phyloP scores from a whole-genome alignment of 2,888 invertebrate genomes.

The Thalpophila matura region DNA sequence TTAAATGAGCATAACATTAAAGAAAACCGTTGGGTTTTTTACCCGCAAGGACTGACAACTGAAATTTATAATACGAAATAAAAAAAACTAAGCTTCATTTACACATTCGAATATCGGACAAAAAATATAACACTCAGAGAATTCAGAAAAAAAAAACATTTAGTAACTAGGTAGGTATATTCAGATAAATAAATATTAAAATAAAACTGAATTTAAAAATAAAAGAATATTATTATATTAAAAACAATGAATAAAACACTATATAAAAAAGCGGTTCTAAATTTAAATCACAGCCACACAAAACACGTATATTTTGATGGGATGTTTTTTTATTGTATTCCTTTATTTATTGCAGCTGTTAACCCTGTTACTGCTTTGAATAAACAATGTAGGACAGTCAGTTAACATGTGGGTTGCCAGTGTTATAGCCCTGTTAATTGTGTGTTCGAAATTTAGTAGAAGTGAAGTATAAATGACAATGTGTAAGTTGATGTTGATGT shows the following conservation, averaged over 20 bases:
- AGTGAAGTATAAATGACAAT: slow-evolving; percentile 26
- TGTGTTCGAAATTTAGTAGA: slow-evolving; percentile 19
- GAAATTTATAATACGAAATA: too few relatives aligned
- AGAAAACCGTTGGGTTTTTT: not conserved
- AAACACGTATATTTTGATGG: slow-evolving; percentile 45
- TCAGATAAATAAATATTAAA: too few relatives aligned
- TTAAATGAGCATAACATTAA: not conserved
- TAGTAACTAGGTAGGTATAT: not conserved
- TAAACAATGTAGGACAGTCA: slow-evolving; percentile 50
- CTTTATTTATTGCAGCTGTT: slow-evolving; percentile 53
- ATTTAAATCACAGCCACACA: slow-evolving; percentile 27
- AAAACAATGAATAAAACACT: not conserved
- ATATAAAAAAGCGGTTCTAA: slow-evolving; percentile 18
- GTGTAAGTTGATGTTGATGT: slow-evolving; percentile 7
- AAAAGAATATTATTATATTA: not conserved
- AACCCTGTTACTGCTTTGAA: slow-evolving; percentile 47
- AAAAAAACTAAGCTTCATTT: not conserved
- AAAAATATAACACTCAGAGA: slow-evolving; percentile 4
- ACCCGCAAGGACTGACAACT: not conserved
- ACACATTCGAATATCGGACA: not conserved
- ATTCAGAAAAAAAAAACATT: not conserved
- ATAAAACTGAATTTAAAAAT: not conserved
- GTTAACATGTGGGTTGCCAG: slow-evolving; percentile 41
- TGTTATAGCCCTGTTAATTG: slow-evolving; percentile 35
- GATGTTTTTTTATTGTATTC: slow-evolving; percentile 57